Evolutionary conservation across 2,113 vertebrate species (phyloP).

Genomic region (Pampusana beccarii): DNA sequence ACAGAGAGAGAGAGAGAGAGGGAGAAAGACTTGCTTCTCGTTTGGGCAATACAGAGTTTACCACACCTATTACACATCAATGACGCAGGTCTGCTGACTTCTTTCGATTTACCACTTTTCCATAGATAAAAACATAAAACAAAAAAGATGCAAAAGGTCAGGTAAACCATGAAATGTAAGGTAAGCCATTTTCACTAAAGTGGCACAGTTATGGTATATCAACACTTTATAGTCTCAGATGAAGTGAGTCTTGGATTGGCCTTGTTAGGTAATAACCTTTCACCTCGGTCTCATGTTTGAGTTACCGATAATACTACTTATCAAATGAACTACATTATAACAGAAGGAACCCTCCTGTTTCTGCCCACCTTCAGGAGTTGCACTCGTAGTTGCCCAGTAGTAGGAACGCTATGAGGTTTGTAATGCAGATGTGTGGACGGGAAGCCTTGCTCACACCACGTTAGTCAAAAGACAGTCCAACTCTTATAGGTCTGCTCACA

Average conservation of each 20-base stretch:
- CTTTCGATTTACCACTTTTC: background rate
- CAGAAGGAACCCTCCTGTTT: background rate
- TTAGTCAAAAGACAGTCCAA: background rate
- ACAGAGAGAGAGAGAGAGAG: background rate
- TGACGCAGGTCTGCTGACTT: background rate
- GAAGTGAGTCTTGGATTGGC: background rate
- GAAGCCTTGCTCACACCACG: background rate
- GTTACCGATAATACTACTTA: background rate
- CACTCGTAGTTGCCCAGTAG: background rate
- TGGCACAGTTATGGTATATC: background rate
- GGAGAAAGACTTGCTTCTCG: background rate
- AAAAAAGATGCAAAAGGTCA: background rate
- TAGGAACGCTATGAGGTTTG: background rate
- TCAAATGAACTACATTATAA: accelerated
- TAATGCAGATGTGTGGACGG: accelerated
- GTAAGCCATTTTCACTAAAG: background rate
- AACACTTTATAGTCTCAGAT: background rate
- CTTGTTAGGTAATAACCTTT: background rate
- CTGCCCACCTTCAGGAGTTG: background rate
- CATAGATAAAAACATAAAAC: background rate
- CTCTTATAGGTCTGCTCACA: background rate
- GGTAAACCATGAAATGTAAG: background rate
- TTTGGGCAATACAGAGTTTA: background rate
- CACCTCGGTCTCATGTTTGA: background rate
- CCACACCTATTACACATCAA: background rate